Evolutionary conservation across 1,140 invertebrate genomes (phyloP).

Genomic region (Acyrthosiphon pisum): DNA sequence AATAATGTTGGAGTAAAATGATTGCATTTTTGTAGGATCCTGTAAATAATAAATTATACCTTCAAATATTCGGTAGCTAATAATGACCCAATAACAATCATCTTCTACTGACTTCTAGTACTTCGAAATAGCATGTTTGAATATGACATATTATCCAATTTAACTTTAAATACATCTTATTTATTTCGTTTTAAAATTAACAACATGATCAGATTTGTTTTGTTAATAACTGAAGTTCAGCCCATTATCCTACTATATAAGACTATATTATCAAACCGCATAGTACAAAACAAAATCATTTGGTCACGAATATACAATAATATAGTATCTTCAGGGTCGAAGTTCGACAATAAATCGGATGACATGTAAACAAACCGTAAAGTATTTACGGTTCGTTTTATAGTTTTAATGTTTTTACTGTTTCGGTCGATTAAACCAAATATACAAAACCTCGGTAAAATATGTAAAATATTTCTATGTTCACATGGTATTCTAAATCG

Average conservation of each 20-base stretch:
- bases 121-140: background rate
- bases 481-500: background rate
- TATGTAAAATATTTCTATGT: background rate
- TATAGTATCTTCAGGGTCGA: background rate
- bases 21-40: background rate
- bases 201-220: background rate
- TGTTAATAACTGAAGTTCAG: background rate
- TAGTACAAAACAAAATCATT: background rate
- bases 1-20: background rate
- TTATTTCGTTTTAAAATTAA: constrained; percentile 7
- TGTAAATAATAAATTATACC: background rate
- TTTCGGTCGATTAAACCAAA: background rate
- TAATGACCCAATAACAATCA: background rate
- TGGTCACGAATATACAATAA: constrained; percentile 19
- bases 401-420: background rate
- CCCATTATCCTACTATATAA: background rate
- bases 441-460: background rate
- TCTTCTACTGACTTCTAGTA: background rate
- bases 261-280: background rate
- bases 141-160: background rate
- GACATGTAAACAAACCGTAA: constrained; percentile 36
- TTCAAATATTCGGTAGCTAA: background rate
- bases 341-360: constrained; percentile 13
- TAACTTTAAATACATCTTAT: background rate
- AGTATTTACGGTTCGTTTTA: background rate